Conservation (phyloP, 2,888 invertebrate genomes). For the Nemapogon koenigi region DNA sequence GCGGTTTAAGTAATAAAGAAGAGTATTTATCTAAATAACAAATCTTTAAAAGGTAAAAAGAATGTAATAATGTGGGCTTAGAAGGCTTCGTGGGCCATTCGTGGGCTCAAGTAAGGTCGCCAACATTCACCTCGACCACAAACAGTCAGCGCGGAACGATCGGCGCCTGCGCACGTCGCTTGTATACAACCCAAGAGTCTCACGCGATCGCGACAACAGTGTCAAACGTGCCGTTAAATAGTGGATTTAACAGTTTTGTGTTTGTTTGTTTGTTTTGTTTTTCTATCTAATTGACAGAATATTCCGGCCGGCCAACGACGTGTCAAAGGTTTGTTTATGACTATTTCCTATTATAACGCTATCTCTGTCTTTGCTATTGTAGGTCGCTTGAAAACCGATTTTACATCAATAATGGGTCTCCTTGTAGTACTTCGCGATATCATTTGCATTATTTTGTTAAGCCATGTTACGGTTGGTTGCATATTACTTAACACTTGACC, state of each 20-base stretch:
- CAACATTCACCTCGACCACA: constrained; percentile 41
- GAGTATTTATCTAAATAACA: too few relatives aligned
- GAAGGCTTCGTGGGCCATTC: constrained; percentile 45
- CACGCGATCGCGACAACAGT: constrained; percentile 36
- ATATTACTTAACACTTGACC: constrained; percentile 43
- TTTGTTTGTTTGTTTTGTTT: constrained; percentile 41
- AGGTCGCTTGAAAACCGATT: constrained; percentile 28
- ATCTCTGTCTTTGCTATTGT: constrained; percentile 26
- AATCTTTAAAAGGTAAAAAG: too few relatives aligned
- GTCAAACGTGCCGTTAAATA: constrained; percentile 45
- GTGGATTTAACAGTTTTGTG: constrained; percentile 44
- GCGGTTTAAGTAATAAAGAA: too few relatives aligned
- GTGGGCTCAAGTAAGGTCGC: constrained; percentile 54
- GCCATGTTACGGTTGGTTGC: constrained; percentile 43
- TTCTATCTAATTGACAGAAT: constrained; percentile 29
- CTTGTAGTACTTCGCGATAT: constrained; percentile 27
- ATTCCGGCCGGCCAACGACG: constrained; percentile 30
- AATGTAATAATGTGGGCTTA: constrained; percentile 32
- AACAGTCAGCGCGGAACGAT: constrained; percentile 43
- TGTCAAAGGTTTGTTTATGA: constrained; percentile 46
- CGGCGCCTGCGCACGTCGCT: constrained; percentile 43
- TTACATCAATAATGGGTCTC: constrained; percentile 28
- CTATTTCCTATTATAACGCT: constrained; percentile 22
- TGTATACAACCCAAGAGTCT: constrained; percentile 10
- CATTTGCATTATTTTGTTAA: constrained; percentile 48